Evolutionary conservation across 30 jellyfish, hydroid and myxozoan genomes (phyloP).

Genomic region (Cassiopea andromeda): DNA sequence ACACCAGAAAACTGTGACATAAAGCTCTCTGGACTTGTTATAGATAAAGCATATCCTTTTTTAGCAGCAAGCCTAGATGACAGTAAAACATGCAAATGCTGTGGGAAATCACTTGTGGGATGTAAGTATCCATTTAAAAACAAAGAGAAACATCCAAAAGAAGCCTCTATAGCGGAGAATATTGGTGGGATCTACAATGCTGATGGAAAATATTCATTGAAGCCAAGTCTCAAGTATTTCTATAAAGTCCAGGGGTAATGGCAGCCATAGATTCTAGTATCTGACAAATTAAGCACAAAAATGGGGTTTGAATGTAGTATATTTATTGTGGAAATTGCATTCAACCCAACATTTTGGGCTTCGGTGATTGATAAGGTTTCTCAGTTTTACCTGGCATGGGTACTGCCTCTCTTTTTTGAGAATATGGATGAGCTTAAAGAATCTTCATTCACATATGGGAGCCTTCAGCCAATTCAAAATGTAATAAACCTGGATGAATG

Average conservation of each 20-base stretch:
- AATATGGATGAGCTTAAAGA: neutral
- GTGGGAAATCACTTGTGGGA: constrained; percentile 22
- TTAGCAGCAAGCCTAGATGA: constrained; percentile 54
- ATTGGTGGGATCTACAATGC: constrained; percentile 21
- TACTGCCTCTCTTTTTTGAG: constrained; percentile 15
- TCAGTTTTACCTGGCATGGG: constrained; percentile 1
- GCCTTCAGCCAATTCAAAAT: neutral
- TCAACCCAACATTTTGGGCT: constrained; percentile 15
- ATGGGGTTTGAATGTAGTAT: constrained; percentile 15
- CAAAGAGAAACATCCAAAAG: constrained; percentile 14
- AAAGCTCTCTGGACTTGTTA: constrained; percentile 17
- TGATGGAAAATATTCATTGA: constrained; percentile 15
- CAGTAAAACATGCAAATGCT: constrained; percentile 38
- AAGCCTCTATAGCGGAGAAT: constrained; percentile 9
- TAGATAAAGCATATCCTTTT: constrained; percentile 2
- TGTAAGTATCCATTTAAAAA: constrained; percentile 25
- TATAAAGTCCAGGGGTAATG: constrained; percentile 38
- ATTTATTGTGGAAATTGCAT: constrained; percentile 16
- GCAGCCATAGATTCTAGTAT: neutral
- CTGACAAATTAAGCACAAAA: neutral
- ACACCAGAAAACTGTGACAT: constrained; percentile 32
- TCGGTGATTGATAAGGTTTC: constrained; percentile 16
- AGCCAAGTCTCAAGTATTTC: constrained; percentile 27
- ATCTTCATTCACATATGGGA: neutral
- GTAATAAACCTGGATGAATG: constrained; percentile 13